Base-by-base conservation (phyloP, 2,888 invertebrate species). In the Dusona sp. region DNA sequence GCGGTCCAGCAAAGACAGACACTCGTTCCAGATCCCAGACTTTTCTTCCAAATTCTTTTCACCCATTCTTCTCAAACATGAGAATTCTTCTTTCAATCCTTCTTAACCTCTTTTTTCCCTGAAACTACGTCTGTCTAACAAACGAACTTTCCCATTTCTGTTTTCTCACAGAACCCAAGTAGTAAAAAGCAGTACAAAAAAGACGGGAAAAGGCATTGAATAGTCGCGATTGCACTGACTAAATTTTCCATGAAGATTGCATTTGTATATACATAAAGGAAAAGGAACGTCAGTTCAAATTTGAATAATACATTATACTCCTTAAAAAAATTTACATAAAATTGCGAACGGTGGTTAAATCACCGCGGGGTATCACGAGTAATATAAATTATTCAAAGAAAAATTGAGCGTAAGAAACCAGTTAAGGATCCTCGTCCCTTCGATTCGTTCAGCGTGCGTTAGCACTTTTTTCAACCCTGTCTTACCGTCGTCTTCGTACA, bases 381-480 rank as follows among this genome's bases (percentile, higher is more conserved):
- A 38, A 42, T 68, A 85, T 85, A 74, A 82, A 82, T 85, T 79
- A 85, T 85, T 82, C 82, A 85, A 82, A 51, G 78, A 75, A 65
- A 74, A 79, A 79, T 48, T 61, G 70, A 87, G 74, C 48, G 61
- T 13, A n/a, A 73, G 48, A 65, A 42, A 54, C 2, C 79, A 73
- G 65, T 29, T 38, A 78, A 80, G 70, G 72, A 42, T 77, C 75
- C 79, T 83, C 84, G 87, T 88, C 85, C 83, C 79, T 87, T 79
- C 70, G 83, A 85, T 84, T 83, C 87, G 86, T 86, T 88, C 86
- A 57, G 83, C 79, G 85, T 79, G 79, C 72, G 85, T 75, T 82
- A 78, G 85, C 88, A 81, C 86, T 82, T 88, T 79, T 79, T 83
- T 83, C n/a, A 42, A 33, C 29, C 36, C 3, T 22, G 19, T 65